Conservation (phyloP, 2,888 invertebrate species). For the Cataglyphis rosenhaueri region DNA sequence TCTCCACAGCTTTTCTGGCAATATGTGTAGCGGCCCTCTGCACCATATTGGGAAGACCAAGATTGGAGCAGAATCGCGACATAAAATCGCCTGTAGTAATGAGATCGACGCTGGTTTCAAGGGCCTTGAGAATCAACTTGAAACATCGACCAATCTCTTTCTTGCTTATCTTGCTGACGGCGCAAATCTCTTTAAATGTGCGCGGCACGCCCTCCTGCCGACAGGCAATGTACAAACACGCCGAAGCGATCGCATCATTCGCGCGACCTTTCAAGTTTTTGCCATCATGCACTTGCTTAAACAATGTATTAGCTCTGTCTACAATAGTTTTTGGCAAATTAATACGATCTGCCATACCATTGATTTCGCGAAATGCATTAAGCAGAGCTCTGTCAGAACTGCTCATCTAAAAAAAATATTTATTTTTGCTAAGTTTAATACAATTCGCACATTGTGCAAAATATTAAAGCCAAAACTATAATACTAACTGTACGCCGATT, state of each 20-base stretch:
- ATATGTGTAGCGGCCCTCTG: constrained; percentile 98
- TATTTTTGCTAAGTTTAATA: background rate
- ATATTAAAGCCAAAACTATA: constrained; percentile 63
- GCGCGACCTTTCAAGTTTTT: constrained; percentile 97
- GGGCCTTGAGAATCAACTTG: constrained; percentile 97
- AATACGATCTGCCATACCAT: constrained; percentile 99
- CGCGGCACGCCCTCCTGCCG: constrained; percentile 99
- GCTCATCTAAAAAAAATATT: constrained; percentile 90
- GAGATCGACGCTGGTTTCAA: constrained; percentile 98
- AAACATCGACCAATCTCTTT: constrained; percentile 99
- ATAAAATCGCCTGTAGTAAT: constrained; percentile 99
- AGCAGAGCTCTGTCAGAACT: constrained; percentile 98
- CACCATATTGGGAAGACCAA: constrained; percentile 95
- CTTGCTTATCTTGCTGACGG: constrained; percentile 99
- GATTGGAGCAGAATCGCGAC: constrained; percentile 99
- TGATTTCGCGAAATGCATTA: constrained; percentile 98
- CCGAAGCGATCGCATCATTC: constrained; percentile 99
- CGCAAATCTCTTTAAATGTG: constrained; percentile 99
- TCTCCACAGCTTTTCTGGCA: constrained; percentile 97
- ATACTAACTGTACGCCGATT: constrained; percentile 88
- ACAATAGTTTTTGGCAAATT: constrained; percentile 98
- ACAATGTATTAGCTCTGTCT: constrained; percentile 97
- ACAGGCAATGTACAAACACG: constrained; percentile 99
- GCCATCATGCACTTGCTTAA: constrained; percentile 99
- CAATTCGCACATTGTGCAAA: too few species aligned